Evolutionary conservation across 2,797 vertebrate genomes (phyloP).

Genomic region (Hafferia zeledoni): DNA sequence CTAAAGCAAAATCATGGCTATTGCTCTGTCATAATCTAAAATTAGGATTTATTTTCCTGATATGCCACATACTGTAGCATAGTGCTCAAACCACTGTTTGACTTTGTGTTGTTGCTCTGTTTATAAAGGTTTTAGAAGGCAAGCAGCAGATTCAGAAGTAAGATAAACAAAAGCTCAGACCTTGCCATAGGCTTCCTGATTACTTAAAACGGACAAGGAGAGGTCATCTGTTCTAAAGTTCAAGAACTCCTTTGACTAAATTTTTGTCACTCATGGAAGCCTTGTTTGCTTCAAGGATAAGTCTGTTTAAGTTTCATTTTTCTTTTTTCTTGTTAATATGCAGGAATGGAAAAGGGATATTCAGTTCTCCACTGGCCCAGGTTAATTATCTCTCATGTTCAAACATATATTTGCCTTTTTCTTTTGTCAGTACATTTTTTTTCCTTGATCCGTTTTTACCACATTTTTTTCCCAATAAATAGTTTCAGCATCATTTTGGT

Average conservation of each 20-base stretch:
- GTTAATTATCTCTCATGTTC: background rate
- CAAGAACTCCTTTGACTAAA: background rate
- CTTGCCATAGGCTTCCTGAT: background rate
- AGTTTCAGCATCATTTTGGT: background rate
- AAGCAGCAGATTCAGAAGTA: background rate
- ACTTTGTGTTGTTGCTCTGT: background rate
- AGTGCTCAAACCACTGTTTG: background rate
- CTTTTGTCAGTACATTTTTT: background rate
- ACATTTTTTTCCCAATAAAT: background rate
- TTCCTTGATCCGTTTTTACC: background rate
- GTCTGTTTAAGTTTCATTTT: background rate
- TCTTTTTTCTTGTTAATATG: background rate
- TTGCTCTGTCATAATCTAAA: background rate
- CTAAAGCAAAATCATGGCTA: background rate
- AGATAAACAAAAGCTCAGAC: constrained; percentile 7
- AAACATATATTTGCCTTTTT: background rate
- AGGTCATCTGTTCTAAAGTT: background rate
- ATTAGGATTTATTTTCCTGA: background rate
- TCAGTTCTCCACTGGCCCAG: background rate
- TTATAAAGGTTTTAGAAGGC: background rate
- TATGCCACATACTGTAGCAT: background rate
- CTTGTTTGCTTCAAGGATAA: background rate
- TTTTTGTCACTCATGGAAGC: background rate
- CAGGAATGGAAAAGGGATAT: background rate
- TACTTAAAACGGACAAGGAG: background rate